phyloP scores from a whole-genome alignment of 2,113 vertebrate genomes.

The Varanus salvator region DNA sequence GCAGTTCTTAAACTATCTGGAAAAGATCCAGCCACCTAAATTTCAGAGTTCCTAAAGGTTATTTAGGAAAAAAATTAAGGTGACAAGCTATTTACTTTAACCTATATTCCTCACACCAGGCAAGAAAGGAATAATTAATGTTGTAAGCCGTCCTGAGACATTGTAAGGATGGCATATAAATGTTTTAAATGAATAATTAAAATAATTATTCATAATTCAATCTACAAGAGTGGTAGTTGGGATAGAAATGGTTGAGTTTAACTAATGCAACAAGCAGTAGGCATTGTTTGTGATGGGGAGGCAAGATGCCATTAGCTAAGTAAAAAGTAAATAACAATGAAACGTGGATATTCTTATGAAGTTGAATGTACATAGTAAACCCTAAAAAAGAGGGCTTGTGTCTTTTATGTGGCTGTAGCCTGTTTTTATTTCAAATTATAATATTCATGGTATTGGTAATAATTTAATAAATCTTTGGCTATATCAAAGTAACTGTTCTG shows the following conservation, averaged over 20 bases:
- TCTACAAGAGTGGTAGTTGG: background rate
- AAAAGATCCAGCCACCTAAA: slow-evolving; percentile 60
- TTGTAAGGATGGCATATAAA: too few species aligned
- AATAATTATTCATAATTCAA: background rate
- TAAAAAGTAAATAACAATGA: slow-evolving; percentile 55
- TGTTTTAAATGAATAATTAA: too few species aligned
- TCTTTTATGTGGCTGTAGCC: slow-evolving; percentile 34
- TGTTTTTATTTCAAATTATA: slow-evolving; percentile 43
- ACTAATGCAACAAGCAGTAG: background rate
- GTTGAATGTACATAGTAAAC: slow-evolving; percentile 34
- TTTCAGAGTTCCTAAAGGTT: slow-evolving; percentile 39
- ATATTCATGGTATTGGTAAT: slow-evolving; percentile 62
- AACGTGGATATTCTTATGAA: slow-evolving; percentile 54
- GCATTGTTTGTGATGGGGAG: background rate
- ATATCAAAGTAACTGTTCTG: slow-evolving; percentile 66
- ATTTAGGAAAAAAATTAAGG: background rate
- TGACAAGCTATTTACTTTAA: slow-evolving; percentile 44
- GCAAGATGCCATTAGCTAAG: slow-evolving; percentile 5
- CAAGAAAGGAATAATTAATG: slow-evolving; percentile 41
- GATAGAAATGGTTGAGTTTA: background rate
- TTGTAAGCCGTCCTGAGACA: too few species aligned
- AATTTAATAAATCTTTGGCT: slow-evolving; percentile 62
- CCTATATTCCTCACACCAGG: slow-evolving; percentile 20
- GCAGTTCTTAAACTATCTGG: slow-evolving; percentile 65
- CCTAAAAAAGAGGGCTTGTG: background rate